Conservation (phyloP, 2,113 vertebrate genomes). For the Alligator mississippiensis region DNA sequence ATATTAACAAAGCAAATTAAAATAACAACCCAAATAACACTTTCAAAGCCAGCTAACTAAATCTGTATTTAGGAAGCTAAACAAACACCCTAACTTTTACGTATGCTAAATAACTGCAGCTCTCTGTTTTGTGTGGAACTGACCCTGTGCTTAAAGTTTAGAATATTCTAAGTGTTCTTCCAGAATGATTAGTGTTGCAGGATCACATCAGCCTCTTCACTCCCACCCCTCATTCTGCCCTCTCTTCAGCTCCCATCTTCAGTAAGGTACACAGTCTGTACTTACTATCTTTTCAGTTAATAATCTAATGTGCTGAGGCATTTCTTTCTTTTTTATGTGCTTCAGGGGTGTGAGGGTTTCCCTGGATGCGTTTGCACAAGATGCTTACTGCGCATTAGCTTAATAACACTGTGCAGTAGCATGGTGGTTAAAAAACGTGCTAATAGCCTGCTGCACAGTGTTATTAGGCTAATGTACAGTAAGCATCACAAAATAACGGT, state of each 20-base stretch:
- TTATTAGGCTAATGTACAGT: too few relatives aligned
- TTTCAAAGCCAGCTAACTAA: neutral
- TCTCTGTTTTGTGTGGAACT: neutral
- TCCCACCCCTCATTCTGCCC: neutral
- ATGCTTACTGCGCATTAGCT: too few relatives aligned
- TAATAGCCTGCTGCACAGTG: too few relatives aligned
- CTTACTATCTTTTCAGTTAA: neutral
- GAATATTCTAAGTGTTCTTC: neutral
- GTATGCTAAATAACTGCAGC: neutral
- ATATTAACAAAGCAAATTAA: neutral
- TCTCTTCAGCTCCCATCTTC: neutral
- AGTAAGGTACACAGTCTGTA: neutral
- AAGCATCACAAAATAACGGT: too few relatives aligned
- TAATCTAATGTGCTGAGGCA: neutral
- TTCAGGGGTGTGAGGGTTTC: neutral
- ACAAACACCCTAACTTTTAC: neutral
- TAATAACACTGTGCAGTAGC: too few relatives aligned
- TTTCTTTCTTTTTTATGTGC: neutral
- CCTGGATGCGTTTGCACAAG: too few relatives aligned
- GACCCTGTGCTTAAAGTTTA: neutral
- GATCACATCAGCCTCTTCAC: neutral
- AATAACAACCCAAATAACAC: neutral
- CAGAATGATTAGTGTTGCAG: neutral
- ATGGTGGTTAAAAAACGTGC: too few relatives aligned
- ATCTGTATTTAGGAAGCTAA: neutral